Evolutionary conservation across 2,888 invertebrate species (phyloP), one percentile per base, ranked within the genome.

Genomic region (Latheticus oryzae): DNA sequence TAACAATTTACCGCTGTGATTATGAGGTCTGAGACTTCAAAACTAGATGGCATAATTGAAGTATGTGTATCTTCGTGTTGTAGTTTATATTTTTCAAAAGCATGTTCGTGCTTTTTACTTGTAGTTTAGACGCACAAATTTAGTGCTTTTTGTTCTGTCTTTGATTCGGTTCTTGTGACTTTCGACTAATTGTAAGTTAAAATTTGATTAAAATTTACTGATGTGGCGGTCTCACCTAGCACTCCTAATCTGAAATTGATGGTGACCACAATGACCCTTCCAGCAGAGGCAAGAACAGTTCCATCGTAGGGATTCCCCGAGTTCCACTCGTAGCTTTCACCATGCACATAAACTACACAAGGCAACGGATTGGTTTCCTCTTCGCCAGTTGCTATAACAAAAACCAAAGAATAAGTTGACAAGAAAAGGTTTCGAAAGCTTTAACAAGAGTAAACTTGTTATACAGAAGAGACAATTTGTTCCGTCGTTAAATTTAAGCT

Each of bases 281-380:
- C 97, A 74, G 92, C 91, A 61, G 95, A 93, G 42, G 98, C 95
- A 59, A 99, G 83, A 26, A 96, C 91, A 55, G 95, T 95, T 63
- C 97, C 98, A 80, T 98, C 98, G 80, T 97, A 96, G 9, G 95
- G 91, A 82, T 96, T 97, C 58, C 97, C 98, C 30, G 96, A 91
- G 78, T 95, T 95, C 92, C 96, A 96, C 77, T 96, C 95, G 80
- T 93, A 97, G 15, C 95, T 95, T 79, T 97, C 97, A 45, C 95
- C 96, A 77, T 95, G 95, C 67, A 96, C 89, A 77, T 93, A 92
- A 52, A 96, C 88, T 73, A 96, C 84, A 52, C 95, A 92, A 59
- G 95, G 91, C 71, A 91, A 79, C 63, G 85, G 82, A 66, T 75
- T 77, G 58, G 76, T 70, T 56, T 81, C 82, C 70, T 84, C 85